phyloP scores from a whole-genome alignment of 2,797 vertebrate species.

The Scarus forsteni region DNA sequence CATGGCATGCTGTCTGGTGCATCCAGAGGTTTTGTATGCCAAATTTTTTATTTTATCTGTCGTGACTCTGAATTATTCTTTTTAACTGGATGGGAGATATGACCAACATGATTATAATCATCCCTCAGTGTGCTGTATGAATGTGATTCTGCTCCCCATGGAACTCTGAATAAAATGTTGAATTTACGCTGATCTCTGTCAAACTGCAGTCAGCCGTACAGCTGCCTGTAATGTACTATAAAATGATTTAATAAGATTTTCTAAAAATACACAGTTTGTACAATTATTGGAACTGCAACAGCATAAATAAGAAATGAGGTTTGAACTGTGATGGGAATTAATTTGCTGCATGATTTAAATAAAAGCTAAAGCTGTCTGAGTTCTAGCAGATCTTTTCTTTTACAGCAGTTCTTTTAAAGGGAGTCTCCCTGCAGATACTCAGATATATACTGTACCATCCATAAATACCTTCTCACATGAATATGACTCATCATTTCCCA shows the following conservation, averaged over 20 bases:
- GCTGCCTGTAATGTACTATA: neutral
- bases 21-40: conserved; percentile 24
- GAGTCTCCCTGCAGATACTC: neutral
- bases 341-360: neutral
- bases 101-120: conserved; percentile 9
- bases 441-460: neutral
- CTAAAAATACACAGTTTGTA: neutral
- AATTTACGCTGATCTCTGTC: neutral
- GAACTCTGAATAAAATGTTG: neutral
- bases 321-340: neutral
- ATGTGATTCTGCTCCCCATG: neutral
- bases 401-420: neutral
- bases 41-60: conserved; percentile 31
- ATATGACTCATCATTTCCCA: neutral
- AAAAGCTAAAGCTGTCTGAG: neutral
- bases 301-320: neutral
- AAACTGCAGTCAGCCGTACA: neutral
- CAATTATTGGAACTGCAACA: neutral
- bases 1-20: conserved; percentile 55
- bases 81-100: neutral
- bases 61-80: conserved; percentile 34
- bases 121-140: neutral
- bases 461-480: conserved; percentile 15
- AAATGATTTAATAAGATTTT: neutral
- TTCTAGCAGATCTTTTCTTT: neutral